These are phyloP conservation scores for Eilema sororculum DNA, from an alignment of 2,888 invertebrate species.

Conservation along the genomic window DNA sequence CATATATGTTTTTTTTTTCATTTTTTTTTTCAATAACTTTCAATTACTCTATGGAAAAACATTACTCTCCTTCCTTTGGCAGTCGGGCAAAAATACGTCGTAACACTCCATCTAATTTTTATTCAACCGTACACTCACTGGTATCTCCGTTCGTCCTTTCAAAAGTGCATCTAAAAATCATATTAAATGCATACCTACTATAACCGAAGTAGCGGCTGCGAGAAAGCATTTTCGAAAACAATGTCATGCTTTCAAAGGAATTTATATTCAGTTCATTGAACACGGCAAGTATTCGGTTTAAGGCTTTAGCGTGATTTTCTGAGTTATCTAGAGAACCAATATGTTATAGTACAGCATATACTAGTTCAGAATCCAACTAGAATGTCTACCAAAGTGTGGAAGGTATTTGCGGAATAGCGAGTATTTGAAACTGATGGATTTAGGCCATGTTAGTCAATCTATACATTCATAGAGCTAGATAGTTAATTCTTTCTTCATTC, in stretches of 20 bases:
- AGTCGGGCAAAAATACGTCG: too few relatives aligned
- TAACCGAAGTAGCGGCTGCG: too few relatives aligned
- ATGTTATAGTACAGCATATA: not conserved
- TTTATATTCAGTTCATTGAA: not conserved
- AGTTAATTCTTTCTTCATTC: not conserved
- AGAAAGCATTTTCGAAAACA: not conserved
- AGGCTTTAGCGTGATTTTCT: not conserved
- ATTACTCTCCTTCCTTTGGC: too few relatives aligned
- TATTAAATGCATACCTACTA: not conserved
- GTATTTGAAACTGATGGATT: not conserved
- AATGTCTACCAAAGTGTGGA: not conserved
- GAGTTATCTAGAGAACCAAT: not conserved
- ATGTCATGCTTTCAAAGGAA: slow-evolving; percentile 5
- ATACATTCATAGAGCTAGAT: not conserved
- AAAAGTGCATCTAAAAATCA: not conserved
- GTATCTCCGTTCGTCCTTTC: not conserved
- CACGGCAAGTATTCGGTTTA: not conserved
- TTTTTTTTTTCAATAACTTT: too few relatives aligned
- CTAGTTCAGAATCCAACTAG: not conserved
- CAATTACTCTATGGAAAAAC: too few relatives aligned
- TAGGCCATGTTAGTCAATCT: slow-evolving; percentile 1
- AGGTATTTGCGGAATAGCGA: not conserved
- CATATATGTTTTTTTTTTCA: too few relatives aligned
- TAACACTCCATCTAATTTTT: too few relatives aligned
- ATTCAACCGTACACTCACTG: not conserved